These are phyloP conservation scores for Rhyzopertha dominica DNA, from an alignment of 1,140 invertebrate species.

Conservation along the genomic window DNA sequence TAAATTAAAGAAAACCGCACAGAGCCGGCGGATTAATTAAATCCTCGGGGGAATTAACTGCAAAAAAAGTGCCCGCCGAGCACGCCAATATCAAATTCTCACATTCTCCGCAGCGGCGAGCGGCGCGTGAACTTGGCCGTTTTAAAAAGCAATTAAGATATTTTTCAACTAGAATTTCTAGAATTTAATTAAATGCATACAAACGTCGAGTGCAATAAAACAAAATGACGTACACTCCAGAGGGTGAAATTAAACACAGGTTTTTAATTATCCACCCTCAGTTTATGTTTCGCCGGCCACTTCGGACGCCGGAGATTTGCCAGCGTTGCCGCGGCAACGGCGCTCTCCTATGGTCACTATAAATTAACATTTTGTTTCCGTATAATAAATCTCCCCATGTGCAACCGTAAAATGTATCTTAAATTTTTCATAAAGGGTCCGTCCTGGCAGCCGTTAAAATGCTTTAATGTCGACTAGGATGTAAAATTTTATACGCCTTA, in stretches of 20 bases:
- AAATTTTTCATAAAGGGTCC: conserved; percentile 15
- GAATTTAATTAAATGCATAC: conserved; percentile 21
- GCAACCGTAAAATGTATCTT: conserved; percentile 10
- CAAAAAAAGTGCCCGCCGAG: too few species aligned
- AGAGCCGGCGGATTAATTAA: too few species aligned
- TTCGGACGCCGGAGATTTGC: conserved; percentile 8
- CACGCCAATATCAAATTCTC: conserved; percentile 7
- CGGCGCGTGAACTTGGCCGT: conserved; percentile 10
- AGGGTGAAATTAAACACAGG: conserved; percentile 16
- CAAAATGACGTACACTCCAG: conserved; percentile 15
- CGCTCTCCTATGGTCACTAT: too few species aligned
- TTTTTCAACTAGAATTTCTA: conserved; percentile 19
- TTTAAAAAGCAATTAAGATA: conserved; percentile 19
- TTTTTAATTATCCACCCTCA: conserved; percentile 19
- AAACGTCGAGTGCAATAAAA: conserved; percentile 14
- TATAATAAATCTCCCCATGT: conserved; percentile 14
- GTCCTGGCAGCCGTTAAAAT: conserved; percentile 8
- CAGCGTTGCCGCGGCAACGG: conserved; percentile 12
- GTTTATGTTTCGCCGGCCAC: conserved; percentile 14
- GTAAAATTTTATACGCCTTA: conserved; percentile 10
- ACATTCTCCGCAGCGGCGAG: conserved; percentile 7
- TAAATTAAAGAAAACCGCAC: too few species aligned
- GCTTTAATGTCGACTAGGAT: conserved; percentile 10
- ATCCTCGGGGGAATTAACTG: too few species aligned
- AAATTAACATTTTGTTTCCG: conserved; percentile 14